Base-by-base conservation (phyloP, 2,797 vertebrate species). In the Cirrhinus molitorella region DNA sequence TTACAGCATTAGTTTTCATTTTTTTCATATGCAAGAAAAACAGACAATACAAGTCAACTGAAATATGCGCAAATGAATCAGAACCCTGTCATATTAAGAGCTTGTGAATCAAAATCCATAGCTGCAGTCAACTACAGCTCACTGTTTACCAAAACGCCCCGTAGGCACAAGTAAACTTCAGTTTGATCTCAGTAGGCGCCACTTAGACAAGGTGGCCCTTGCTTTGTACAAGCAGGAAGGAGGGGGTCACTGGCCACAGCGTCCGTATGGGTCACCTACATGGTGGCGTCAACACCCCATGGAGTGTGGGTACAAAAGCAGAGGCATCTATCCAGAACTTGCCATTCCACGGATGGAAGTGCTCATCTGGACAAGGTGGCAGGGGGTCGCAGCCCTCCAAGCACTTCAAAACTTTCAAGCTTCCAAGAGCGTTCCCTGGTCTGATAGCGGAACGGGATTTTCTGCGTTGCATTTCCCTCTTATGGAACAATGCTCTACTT, bases 241-340 rank as follows among this genome's bases (percentile, higher is more conserved):
- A 85, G 72, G 88, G 90, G 93, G 92, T 93, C 91, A 91, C 72
- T 13, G 87, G 88, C 85, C 83, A 79, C 88, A 85, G 89, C 88
- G 81, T 90, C 89, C 21, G 85, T 86, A 89, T 5, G 85, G 92
- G 92, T 95, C 94, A 94, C 92, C 92, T 94, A 89, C 86, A 43
- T 80, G 45, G 71, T 87, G 91, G 92, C 8, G 67, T 88, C 89
- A 88, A 90, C 86, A 47, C 88, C 90, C 93, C 92, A 65, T 89
- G 92, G 57, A 85, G 91, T 2, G 91, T 83, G 83, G 68, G 87
- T 89, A 92, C 93, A 90, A 94, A 94, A 91, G 87, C 83, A 82
- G 8, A 86, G 85, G 91, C 93, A 88, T 79, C 91, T 92, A 91
- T 89, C 91, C 93, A 92, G 92, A 95, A 94, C 91, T 76, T 88